These are phyloP conservation scores for Montipora cactus DNA, from an alignment of 64 coral and sea anemone species.

Conservation along the genomic window DNA sequence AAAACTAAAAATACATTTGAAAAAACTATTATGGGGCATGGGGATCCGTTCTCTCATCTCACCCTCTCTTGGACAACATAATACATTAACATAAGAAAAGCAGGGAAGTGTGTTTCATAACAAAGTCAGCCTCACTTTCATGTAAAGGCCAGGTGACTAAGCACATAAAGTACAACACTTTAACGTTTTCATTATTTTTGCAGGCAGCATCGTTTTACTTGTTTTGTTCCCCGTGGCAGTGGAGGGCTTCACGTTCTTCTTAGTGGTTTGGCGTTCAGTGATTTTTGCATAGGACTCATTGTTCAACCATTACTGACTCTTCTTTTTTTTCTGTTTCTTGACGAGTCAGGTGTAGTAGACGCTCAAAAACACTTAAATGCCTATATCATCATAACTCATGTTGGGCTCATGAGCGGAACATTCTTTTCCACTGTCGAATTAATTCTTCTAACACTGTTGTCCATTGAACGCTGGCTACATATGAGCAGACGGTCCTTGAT, in stretches of 20 bases:
- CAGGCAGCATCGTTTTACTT: too few relatives aligned
- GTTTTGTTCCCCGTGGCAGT: background rate
- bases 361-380: background rate
- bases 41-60: too few relatives aligned
- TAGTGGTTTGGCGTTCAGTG: background rate
- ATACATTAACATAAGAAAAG: too few relatives aligned
- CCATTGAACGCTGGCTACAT: slow-evolving; percentile 35
- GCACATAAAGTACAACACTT: too few relatives aligned
- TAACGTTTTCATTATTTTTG: too few relatives aligned
- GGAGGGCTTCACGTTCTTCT: slow-evolving; percentile 11
- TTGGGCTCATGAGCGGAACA: background rate
- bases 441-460: background rate
- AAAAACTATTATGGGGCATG: too few relatives aligned
- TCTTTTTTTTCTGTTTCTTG: background rate
- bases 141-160: too few relatives aligned
- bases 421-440: background rate
- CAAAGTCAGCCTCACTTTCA: too few relatives aligned
- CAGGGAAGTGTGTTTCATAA: too few relatives aligned
- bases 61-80: too few relatives aligned
- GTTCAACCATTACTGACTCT: background rate
- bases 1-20: too few relatives aligned
- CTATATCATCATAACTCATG: background rate
- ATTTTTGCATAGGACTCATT: background rate
- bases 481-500: slow-evolving; percentile 4
- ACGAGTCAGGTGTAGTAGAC: background rate